These are phyloP conservation scores for Otus sunia DNA, from an alignment of 2,113 vertebrate genomes.

Conservation along the genomic window DNA sequence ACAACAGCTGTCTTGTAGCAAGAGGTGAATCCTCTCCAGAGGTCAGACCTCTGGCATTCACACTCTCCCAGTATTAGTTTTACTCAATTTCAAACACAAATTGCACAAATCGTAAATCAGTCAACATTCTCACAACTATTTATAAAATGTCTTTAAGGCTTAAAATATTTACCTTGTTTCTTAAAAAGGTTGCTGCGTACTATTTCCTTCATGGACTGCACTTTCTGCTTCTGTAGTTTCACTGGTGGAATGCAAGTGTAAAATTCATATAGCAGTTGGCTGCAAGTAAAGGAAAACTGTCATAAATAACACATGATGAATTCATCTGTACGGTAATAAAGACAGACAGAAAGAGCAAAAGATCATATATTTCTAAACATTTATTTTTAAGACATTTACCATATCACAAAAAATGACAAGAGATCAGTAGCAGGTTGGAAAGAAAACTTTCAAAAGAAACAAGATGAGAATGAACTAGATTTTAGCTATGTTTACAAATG, in stretches of 20 bases:
- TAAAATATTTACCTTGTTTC: constrained; percentile 82
- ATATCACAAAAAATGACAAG: background rate
- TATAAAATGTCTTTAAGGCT: background rate
- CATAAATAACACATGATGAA: background rate
- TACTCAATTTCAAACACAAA: background rate
- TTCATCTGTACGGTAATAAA: background rate
- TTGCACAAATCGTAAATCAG: background rate
- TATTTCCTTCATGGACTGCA: constrained; percentile 94
- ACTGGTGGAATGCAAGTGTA: constrained; percentile 91
- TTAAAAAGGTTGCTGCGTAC: constrained; percentile 91
- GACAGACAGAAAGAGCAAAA: background rate
- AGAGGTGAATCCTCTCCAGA: background rate
- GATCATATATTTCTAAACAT: background rate
- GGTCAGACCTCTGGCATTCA: background rate
- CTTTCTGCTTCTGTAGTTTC: constrained; percentile 93
- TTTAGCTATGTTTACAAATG: background rate
- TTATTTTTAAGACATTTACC: background rate
- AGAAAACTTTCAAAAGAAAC: background rate
- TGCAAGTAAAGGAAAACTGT: constrained; percentile 52
- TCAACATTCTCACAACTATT: background rate
- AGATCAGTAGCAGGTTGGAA: background rate
- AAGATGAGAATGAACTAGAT: background rate
- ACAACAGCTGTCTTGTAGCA: background rate
- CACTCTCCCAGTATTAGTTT: background rate
- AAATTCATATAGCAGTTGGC: constrained; percentile 92